Conservation (phyloP, 2,888 invertebrate genomes). For the Mesorhabditis belari region DNA sequence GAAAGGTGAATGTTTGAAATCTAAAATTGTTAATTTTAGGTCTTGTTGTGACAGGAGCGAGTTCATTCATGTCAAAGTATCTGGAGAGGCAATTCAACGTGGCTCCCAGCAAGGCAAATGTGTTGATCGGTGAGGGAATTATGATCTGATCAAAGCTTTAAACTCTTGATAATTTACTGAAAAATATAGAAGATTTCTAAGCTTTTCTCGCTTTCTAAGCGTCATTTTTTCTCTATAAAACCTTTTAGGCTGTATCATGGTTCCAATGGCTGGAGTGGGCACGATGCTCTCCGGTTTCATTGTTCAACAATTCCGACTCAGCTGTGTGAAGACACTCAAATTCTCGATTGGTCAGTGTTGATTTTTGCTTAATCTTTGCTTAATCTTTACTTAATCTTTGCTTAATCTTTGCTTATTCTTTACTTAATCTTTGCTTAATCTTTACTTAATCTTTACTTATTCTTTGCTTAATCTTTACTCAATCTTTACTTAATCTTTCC, state of each 20-base stretch:
- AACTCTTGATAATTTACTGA: background rate
- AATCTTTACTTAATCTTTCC: no score
- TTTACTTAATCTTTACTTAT: no score
- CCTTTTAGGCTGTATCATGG: conserved; percentile 68
- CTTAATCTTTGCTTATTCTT: no score
- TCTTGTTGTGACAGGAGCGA: conserved; percentile 60
- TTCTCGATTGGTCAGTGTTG: conserved; percentile 61
- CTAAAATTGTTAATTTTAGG: conserved; percentile 27
- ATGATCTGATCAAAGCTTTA: background rate
- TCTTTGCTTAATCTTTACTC: no score
- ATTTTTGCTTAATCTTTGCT: no score
- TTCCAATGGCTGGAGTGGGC: conserved; percentile 78
- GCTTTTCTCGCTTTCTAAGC: background rate
- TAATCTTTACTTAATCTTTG: no score
- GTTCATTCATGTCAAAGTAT: conserved; percentile 74
- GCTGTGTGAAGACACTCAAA: conserved; percentile 70
- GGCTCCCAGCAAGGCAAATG: conserved; percentile 69
- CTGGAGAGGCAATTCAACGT: conserved; percentile 77
- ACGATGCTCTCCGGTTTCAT: conserved; percentile 77
- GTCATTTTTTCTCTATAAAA: background rate
- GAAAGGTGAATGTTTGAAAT: background rate
- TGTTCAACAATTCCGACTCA: conserved; percentile 70
- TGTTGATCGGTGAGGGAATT: conserved; percentile 65
- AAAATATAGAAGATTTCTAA: no score
- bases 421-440: no score